phyloP scores from a whole-genome alignment of 30 jellyfish, hydroid and myxozoan species.

The Aurelia aurita complex sp. Pacific region DNA sequence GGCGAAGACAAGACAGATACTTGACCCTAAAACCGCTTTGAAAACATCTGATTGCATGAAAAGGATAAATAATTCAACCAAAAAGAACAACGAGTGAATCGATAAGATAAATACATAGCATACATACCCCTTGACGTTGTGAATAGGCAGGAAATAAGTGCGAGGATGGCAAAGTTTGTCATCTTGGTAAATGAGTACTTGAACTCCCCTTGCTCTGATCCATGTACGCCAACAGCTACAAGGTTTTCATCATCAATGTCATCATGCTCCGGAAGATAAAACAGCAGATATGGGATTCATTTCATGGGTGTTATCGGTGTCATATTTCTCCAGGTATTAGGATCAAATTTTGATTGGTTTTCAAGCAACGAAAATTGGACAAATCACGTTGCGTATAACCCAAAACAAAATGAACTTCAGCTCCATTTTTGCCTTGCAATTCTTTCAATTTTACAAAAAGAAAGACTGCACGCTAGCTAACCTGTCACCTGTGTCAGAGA shows the following conservation, averaged over 20 bases:
- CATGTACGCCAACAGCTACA: slow-evolving; percentile 11
- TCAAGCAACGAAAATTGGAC: too few relatives aligned
- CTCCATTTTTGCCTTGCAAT: too few relatives aligned
- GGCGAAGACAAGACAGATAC: slow-evolving; percentile 5
- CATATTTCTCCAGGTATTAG: too few relatives aligned
- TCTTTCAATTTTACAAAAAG: too few relatives aligned
- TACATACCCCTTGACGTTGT: slow-evolving; percentile 7
- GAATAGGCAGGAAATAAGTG: slow-evolving; percentile 13
- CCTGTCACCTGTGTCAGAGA: too few relatives aligned
- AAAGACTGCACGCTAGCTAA: too few relatives aligned
- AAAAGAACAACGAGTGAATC: neutral
- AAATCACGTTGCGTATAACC: too few relatives aligned
- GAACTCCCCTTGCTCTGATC: slow-evolving; percentile 46
- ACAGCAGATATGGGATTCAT: too few relatives aligned
- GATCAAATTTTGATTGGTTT: too few relatives aligned
- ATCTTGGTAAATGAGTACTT: slow-evolving; percentile 23
- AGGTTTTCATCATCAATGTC: neutral
- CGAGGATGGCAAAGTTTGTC: slow-evolving; percentile 12
- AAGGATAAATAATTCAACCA: neutral
- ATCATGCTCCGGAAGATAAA: slow-evolving; percentile 4
- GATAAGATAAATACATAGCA: neutral
- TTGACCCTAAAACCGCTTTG: slow-evolving; percentile 61
- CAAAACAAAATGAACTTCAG: too few relatives aligned
- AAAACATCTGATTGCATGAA: neutral
- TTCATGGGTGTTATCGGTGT: too few relatives aligned